phyloP scores from a whole-genome alignment of 2,113 vertebrate species.

The Coturnix japonica region DNA sequence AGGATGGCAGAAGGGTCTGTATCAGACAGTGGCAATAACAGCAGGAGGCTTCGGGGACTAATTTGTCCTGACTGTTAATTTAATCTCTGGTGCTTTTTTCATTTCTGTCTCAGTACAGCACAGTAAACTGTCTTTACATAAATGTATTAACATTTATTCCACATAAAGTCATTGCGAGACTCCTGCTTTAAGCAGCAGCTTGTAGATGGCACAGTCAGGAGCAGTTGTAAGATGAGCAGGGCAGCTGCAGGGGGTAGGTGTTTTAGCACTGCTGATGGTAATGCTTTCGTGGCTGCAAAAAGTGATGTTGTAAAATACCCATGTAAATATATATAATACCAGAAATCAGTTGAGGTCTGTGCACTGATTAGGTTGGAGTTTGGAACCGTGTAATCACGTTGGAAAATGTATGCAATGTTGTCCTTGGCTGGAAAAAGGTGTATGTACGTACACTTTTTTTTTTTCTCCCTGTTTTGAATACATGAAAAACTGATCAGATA shows the following conservation, averaged over 20 bases:
- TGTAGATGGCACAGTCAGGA: not conserved
- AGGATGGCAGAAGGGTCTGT: not conserved
- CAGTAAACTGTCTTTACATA: not conserved
- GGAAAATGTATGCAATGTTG: not conserved
- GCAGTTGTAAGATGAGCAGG: rapidly evolving
- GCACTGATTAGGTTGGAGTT: not conserved
- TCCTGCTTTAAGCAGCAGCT: not conserved
- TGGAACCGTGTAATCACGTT: not conserved
- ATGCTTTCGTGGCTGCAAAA: not conserved
- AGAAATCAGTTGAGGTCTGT: not conserved
- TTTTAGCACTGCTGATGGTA: not conserved
- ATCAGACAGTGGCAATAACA: not conserved
- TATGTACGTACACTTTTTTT: not conserved
- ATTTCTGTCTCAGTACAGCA: not conserved
- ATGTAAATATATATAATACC: not conserved
- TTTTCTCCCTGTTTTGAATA: not conserved
- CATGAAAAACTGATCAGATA: not conserved
- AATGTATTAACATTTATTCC: not conserved
- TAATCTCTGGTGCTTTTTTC: not conserved
- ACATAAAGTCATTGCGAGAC: not conserved
- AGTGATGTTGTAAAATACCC: rapidly evolving
- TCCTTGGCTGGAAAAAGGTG: not conserved
- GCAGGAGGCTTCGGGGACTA: not conserved
- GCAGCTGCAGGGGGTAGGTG: not conserved
- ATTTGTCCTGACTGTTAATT: not conserved